Base-by-base conservation (phyloP, 2,113 vertebrate species). In the Actinemys pallida region DNA sequence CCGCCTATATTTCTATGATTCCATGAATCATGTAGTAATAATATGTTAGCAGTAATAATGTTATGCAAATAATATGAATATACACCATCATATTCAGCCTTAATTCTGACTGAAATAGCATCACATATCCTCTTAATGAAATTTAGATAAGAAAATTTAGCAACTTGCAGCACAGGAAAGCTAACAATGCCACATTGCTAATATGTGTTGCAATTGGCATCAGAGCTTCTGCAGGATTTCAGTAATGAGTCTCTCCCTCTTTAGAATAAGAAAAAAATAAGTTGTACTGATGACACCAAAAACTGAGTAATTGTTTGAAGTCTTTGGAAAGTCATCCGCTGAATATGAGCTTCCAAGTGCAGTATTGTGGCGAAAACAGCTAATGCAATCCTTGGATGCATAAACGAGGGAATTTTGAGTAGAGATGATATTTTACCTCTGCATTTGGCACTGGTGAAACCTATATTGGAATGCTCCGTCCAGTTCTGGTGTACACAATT, bases 101-200 rank as follows among this genome's bases (percentile, higher is more conserved):
- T 75, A 72, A 0, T 84, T 94, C 52, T 89, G 53, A 81, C 31
- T 84, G 45, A 92, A 86, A 25, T 83, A 4, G 2, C 69, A 84
- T 89, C 86, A 45, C 56, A 25, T 87, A 94, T 94, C 42, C 54
- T 93, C 69, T 76, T 89, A 72, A 88, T 81, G 39, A 91, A 94
- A 69, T 50, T 5, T 42, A 90, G 17, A 20, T 87, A 80, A n/a
- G 9, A 72, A 20, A 76, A n/a, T 83, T 95, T 56, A 94, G 56
- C 57, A 78, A 90, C 39, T 39, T 92, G 35, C 53, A 86, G 93
- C 87, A 88, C 69, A 89, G 69, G 25, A 94, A 88, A 62, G 86
- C 42, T 88, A 72, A 19, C 52, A 92, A 10, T 56, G 29, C 22
- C 53, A 86, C 62, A 91, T 80, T 90, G 82, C 22, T 39, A 76